A percentile compares a stretch with the other conserved stretches of the same genome.
phyloP scores from a whole-genome alignment of 2,888 invertebrate genomes.

The Euplagia quadripunctaria region DNA sequence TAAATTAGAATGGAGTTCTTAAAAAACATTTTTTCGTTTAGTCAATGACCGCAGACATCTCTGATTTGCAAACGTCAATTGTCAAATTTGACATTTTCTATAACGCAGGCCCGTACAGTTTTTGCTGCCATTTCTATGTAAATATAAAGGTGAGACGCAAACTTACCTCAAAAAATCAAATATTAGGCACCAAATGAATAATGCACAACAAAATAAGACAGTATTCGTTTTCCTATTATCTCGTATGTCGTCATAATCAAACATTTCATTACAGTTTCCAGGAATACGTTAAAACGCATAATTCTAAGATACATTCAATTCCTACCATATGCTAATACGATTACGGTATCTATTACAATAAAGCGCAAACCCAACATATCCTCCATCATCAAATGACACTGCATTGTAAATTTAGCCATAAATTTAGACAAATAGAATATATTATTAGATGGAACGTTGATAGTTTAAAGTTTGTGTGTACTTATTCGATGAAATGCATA shows the following conservation, averaged over 20 bases:
- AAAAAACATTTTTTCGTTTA: no score
- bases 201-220: background rate
- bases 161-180: no score
- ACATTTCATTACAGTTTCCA: background rate
- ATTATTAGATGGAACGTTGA: background rate
- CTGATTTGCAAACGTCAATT: no score
- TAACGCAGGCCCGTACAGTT: no score
- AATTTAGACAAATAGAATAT: background rate
- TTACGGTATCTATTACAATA: background rate
- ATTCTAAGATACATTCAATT: background rate
- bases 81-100: no score
- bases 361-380: background rate
- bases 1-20: no score
- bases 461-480: constrained; percentile 9
- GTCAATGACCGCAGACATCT: no score
- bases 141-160: no score
- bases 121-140: no score
- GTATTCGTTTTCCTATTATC: background rate
- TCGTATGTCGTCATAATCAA: background rate
- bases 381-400: background rate
- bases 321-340: background rate
- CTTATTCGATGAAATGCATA: constrained; percentile 25
- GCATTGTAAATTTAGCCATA: background rate
- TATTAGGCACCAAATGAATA: background rate
- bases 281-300: background rate